Evolutionary conservation across 2,797 vertebrate genomes (phyloP).

Genomic region (Hemitrygon akajei): DNA sequence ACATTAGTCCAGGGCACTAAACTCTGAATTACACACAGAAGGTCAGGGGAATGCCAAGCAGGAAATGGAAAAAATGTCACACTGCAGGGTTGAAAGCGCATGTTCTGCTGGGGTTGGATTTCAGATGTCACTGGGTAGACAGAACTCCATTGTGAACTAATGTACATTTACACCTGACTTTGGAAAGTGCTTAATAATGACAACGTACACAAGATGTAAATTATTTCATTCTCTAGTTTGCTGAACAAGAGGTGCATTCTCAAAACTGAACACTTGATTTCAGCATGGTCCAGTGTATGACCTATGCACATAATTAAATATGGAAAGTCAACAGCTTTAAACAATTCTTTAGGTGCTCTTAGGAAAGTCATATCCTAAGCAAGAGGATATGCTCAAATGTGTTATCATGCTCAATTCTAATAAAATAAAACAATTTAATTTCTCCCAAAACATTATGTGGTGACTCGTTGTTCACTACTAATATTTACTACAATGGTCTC

Average conservation of each 20-base stretch:
- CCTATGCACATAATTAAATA: neutral
- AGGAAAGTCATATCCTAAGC: neutral
- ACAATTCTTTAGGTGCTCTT: neutral
- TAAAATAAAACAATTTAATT: neutral
- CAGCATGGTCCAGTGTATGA: neutral
- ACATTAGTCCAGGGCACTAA: neutral
- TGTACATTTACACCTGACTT: neutral
- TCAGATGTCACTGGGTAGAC: neutral
- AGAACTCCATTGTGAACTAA: neutral
- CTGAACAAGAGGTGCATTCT: neutral
- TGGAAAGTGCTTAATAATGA: neutral
- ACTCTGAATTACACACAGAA: neutral
- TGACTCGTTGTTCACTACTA: neutral
- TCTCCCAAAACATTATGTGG: neutral
- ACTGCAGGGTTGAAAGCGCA: neutral
- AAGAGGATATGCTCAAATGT: neutral
- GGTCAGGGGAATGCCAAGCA: neutral
- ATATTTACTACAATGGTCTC: neutral
- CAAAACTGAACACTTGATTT: neutral
- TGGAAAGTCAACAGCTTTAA: neutral
- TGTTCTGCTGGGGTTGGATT: neutral
- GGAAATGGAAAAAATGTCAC: constrained; percentile 8
- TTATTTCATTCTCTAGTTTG: neutral
- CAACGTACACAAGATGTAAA: neutral
- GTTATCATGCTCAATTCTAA: neutral